Base-by-base conservation (phyloP, 2,113 vertebrate species). In the Hippocampus abdominalis region DNA sequence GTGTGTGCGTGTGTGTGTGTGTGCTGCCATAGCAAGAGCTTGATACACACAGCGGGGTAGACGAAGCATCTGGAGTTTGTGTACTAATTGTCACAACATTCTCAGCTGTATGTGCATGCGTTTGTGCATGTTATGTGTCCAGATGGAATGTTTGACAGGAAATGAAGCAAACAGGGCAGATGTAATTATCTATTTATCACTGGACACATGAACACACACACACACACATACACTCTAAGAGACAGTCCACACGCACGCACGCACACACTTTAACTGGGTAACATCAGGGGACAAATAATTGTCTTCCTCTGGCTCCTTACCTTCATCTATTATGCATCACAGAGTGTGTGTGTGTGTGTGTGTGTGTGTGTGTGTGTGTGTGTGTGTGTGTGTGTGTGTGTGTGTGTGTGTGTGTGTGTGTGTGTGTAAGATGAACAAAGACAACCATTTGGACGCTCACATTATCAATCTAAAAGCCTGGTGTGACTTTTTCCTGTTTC, bases 161-260 rank as follows among this genome's bases (percentile, higher is more conserved):
- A 77, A 60, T 77, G 65, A 77, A 53, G 18, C 27, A 36, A 49
- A 49, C 27, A 6, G 16, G 40, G 16, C 39, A 57, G 39, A 69
- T 70, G 13, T 66, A 18, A 70, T 70, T 70, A 70, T 75, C 29
- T 60, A 70, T 75, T 65, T 60, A 70, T 75, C 42, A 66, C 21
- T 25, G 46, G 64, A 29, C 39, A 44, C 54, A 56, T 51, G 56
- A 21, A 18, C n/a, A 57, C 29, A 23, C 21, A 40, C 13, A 7
- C 42, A 66, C 25, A 54, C 51, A 29, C 23, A 36, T 6, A 56
- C 51, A 53, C 48, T 6, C 32, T 36, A 36, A 36, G 5, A 36
- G 32, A 16, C 46, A 48, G 46, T 48, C 3, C 46, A 68, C 66
- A 16, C 7, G 54, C 29, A 23, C 36, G 12, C 23, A 29, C 40